These are phyloP conservation scores for Setophaga coronata DNA, from an alignment of 2,113 vertebrate genomes.

Conservation along the genomic window DNA sequence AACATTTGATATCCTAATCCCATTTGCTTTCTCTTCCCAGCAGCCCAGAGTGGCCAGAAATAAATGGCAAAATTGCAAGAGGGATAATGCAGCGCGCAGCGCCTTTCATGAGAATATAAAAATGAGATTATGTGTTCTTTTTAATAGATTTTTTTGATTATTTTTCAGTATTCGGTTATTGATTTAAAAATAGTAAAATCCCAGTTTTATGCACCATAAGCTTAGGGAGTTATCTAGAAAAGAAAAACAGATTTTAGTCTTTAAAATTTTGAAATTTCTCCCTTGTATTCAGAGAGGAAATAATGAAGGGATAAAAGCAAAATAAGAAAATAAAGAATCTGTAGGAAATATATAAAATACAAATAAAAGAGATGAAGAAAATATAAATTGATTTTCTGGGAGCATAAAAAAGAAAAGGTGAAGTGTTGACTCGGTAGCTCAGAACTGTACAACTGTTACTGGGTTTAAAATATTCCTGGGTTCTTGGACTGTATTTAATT, in stretches of 20 bases:
- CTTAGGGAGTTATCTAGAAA: background rate
- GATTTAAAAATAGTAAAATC: background rate
- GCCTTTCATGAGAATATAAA: background rate
- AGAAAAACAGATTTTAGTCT: background rate
- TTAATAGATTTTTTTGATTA: background rate
- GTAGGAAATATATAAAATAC: background rate
- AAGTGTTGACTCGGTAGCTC: background rate
- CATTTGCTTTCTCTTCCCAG: background rate
- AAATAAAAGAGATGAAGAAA: background rate
- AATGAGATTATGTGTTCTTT: background rate
- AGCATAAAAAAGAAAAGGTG: background rate
- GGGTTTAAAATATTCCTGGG: background rate
- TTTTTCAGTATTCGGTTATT: background rate
- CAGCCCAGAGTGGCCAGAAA: background rate
- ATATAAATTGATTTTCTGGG: background rate
- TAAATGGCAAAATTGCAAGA: background rate
- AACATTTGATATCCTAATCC: background rate
- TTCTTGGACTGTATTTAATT: background rate
- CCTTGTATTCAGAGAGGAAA: background rate
- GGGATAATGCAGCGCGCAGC: background rate
- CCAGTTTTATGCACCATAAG: background rate
- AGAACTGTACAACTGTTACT: background rate
- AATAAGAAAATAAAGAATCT: background rate
- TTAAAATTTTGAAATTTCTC: background rate
- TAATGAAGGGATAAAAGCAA: background rate